Conservation (phyloP, 2,113 vertebrate genomes). For the Phalacrocorax aristotelis region DNA sequence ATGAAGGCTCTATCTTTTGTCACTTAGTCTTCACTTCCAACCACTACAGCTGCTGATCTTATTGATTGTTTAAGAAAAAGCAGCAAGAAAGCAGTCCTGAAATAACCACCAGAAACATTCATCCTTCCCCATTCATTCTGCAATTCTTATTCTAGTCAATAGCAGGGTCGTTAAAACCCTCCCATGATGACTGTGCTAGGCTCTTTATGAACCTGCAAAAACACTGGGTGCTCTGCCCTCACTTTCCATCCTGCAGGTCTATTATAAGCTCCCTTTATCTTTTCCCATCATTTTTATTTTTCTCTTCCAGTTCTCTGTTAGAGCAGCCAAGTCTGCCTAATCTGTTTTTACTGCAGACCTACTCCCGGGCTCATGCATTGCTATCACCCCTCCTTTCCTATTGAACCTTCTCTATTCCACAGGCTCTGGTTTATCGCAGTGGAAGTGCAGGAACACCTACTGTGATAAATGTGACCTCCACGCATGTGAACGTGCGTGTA, state of each 20-base stretch:
- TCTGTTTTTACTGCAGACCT: neutral
- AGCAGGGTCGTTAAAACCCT: neutral
- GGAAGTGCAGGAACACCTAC: neutral
- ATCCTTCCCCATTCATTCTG: conserved; percentile 15
- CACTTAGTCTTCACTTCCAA: neutral
- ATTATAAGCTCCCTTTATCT: neutral
- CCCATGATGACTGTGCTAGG: neutral
- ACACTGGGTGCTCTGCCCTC: neutral
- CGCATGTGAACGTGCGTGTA: fast-evolving
- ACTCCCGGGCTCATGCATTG: neutral
- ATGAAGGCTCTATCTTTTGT: conserved; percentile 20
- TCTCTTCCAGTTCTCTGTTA: neutral
- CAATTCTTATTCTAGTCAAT: neutral
- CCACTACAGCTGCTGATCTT: conserved; percentile 27
- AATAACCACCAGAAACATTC: conserved; percentile 15
- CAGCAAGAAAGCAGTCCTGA: neutral
- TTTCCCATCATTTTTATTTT: neutral
- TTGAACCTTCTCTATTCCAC: neutral
- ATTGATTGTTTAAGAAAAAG: conserved; percentile 34
- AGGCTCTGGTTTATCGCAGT: neutral
- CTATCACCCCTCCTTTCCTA: neutral
- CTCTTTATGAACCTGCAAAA: neutral
- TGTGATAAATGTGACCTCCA: neutral
- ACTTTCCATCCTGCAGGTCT: neutral
- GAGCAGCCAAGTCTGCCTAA: neutral